phyloP scores from a whole-genome alignment of 35 echinoderm and acorn worm species.

The Ptychodera flava region DNA sequence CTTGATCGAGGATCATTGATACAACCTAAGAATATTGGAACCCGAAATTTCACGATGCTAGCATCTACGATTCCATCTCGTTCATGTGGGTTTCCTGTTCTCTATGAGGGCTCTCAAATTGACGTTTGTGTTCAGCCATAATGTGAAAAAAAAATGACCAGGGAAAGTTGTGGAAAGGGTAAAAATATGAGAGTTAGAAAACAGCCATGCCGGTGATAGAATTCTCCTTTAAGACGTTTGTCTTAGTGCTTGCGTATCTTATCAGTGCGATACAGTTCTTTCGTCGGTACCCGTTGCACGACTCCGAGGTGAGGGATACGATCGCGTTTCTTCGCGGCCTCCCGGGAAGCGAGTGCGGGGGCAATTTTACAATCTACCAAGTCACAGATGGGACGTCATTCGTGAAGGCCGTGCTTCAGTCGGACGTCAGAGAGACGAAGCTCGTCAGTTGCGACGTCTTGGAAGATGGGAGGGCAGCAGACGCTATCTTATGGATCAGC shows the following conservation, averaged over 20 bases:
- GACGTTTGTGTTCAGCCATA: too few relatives aligned
- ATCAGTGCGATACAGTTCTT: neutral
- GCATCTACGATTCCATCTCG: too few relatives aligned
- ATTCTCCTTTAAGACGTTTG: neutral
- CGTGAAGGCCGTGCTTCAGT: neutral
- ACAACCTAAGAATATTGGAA: too few relatives aligned
- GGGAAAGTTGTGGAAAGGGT: too few relatives aligned
- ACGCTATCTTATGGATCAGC: neutral
- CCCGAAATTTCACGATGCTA: too few relatives aligned
- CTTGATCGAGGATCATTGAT: too few relatives aligned
- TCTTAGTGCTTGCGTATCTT: neutral
- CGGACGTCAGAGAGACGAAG: neutral
- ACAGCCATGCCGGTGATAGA: neutral
- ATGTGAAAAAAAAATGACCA: too few relatives aligned
- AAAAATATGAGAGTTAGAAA: too few relatives aligned
- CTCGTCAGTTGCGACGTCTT: constrained; percentile 7
- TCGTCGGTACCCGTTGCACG: neutral
- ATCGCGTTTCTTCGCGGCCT: neutral
- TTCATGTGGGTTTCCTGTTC: too few relatives aligned
- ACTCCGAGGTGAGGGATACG: neutral
- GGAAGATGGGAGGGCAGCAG: neutral
- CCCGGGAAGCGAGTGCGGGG: constrained; percentile 4
- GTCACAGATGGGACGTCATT: neutral
- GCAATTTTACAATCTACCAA: constrained; percentile 7
- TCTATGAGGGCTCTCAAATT: too few relatives aligned